Conservation (phyloP, 2,888 invertebrate species). For the Hylaea fasciaria region DNA sequence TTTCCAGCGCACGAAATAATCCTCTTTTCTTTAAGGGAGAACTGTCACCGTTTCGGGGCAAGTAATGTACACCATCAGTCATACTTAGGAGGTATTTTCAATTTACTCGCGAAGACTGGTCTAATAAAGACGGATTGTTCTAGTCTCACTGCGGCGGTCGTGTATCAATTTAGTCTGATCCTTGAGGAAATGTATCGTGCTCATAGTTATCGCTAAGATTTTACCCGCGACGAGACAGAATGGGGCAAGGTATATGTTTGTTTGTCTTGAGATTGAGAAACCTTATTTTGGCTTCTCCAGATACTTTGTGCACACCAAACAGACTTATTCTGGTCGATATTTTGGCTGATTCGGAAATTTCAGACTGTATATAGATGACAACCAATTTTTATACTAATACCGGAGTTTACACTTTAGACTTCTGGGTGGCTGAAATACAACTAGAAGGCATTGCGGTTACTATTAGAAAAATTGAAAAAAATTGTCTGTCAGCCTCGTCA, state of each 20-base stretch:
- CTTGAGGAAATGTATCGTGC: conserved; percentile 43
- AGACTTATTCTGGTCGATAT: no score
- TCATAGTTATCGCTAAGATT: conserved; percentile 14
- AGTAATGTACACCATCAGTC: conserved; percentile 82
- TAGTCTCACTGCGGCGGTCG: conserved; percentile 56
- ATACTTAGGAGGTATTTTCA: conserved; percentile 83
- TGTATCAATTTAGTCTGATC: conserved; percentile 60
- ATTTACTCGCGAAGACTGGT: conserved; percentile 75
- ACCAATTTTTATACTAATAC: no score
- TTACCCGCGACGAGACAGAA: neutral
- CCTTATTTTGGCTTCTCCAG: no score
- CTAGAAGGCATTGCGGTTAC: no score
- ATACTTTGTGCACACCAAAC: no score
- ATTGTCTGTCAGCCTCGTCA: neutral
- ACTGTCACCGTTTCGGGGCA: conserved; percentile 73
- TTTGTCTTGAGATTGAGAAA: no score
- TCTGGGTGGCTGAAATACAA: no score
- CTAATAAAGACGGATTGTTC: conserved; percentile 79
- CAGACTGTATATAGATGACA: no score
- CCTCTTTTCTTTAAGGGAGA: conserved; percentile 76
- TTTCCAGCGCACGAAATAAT: conserved; percentile 73
- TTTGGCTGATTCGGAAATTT: no score
- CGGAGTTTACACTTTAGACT: no score
- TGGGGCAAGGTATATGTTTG: no score
- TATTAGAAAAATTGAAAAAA: no score